Base-by-base conservation (phyloP, 2,888 invertebrate genomes). In the Ditylenchus weischeri region DNA sequence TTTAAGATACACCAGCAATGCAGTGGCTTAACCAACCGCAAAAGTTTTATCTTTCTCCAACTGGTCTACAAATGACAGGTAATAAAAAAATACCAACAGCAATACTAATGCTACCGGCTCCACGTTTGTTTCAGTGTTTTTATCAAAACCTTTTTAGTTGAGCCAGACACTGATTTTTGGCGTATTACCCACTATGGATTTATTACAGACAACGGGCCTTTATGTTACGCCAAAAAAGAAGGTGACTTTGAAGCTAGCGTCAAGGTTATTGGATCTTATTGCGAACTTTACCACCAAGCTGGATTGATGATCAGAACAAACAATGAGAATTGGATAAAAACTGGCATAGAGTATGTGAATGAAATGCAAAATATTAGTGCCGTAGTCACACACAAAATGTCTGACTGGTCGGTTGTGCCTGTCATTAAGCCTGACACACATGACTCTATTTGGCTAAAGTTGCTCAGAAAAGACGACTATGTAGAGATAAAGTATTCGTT, bases 361-460 rank as follows among this genome's bases (percentile, higher is more conserved):
- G 29, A 57, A 18, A 23, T 57, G 21, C 58, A 57, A 23, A n/a
- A 57, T 29, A 7, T 57, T 5, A 57, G 58, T 57, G 58, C 58
- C 5, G 58, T 57, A 18, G 58, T 57, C 18, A 57, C 58, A 57
- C 58, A 18, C 58, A 29, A n/a, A 29, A 29, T 7, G 1, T 57
- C 58, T 18, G 58, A 57, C 23, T 57, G 58, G 58, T 57, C 58
- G 21, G 58, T 57, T 1, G 58, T 57, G 58, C 7, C 58, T n/a
- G 50, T 21, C n/a, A 21, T 4, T 6, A 2, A n/a, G 29, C 7
- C 21, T 23, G 5, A 29, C 5, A 29, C 29, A 29, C 29, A 29
- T 29, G 29, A 29, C 29, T 29, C 29, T 29, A 23, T 57, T 19
- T 57, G 58, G 58, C 23, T 57, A 23, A 57, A 57, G 23, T 23